A percentile compares a stretch with the other conserved stretches of the same genome.
These are phyloP conservation scores for Arrhopalites spinosus DNA, from an alignment of 2,888 invertebrate genomes.

Conservation along the genomic window DNA sequence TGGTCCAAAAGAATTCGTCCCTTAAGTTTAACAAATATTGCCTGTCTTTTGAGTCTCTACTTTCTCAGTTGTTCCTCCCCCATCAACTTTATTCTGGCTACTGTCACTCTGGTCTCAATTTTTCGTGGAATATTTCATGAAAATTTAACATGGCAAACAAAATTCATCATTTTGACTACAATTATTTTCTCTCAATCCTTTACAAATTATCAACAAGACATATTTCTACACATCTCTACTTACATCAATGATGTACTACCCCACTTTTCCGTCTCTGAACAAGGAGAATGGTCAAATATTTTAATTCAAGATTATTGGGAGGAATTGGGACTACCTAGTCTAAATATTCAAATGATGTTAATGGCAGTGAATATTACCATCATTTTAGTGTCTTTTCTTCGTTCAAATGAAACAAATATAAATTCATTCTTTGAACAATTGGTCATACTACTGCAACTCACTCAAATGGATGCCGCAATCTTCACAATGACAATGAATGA, in stretches of 20 bases:
- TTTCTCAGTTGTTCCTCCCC: neutral
- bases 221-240: neutral
- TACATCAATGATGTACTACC: neutral
- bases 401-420: neutral
- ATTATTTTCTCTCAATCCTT: neutral
- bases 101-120: neutral
- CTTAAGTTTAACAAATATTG: neutral
- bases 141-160: neutral
- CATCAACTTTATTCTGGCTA: neutral
- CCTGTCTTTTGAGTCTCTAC: neutral
- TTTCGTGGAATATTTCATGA: neutral
- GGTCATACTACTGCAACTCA: neutral
- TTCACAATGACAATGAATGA: neutral
- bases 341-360: slow-evolving; percentile 12
- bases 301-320: neutral
- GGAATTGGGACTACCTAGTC: neutral
- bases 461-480: neutral
- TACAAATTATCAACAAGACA: neutral
- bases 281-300: neutral
- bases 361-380: neutral
- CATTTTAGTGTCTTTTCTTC: neutral
- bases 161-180: neutral
- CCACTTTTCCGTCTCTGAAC: neutral
- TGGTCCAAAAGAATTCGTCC: slow-evolving; percentile 8
- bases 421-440: neutral